Percentiles rank a stretch among this genome's conserved stretches.
phyloP scores from a whole-genome alignment of 2,797 vertebrate species.

The Phrynocephalus vlangalii region DNA sequence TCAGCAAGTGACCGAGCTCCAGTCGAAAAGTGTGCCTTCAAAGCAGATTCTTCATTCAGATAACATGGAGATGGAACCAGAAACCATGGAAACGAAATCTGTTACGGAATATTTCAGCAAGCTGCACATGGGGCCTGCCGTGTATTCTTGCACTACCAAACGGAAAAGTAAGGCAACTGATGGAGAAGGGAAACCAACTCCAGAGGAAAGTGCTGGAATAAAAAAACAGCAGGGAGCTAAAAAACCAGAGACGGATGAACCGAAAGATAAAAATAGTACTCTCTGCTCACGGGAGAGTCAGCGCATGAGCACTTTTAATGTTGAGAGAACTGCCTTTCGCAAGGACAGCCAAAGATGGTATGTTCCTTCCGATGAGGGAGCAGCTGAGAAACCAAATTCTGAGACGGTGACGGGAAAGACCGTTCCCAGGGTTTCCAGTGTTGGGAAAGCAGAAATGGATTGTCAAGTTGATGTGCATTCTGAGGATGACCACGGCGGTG shows the following conservation, averaged over 20 bases:
- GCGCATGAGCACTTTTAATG: constrained; percentile 89
- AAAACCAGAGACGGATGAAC: constrained; percentile 80
- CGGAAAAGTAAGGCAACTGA: constrained; percentile 87
- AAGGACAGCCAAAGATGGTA: constrained; percentile 91
- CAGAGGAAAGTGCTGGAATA: constrained; percentile 79
- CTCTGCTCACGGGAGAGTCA: constrained; percentile 89
- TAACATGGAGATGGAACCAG: constrained; percentile 97
- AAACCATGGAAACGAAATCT: constrained; percentile 98
- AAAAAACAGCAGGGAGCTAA: constrained; percentile 81
- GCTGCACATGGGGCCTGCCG: constrained; percentile 91
- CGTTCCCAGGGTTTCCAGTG: constrained; percentile 82
- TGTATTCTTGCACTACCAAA: constrained; percentile 86
- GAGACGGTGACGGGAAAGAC: constrained; percentile 80
- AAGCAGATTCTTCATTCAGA: constrained; percentile 93
- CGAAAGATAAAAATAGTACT: constrained; percentile 87
- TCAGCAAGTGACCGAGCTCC: constrained; percentile 82
- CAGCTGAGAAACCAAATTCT: constrained; percentile 82
- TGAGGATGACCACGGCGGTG: constrained; percentile 76
- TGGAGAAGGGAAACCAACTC: constrained; percentile 78
- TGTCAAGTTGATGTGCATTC: constrained; percentile 82
- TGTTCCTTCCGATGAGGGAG: constrained; percentile 80
- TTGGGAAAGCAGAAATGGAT: constrained; percentile 81
- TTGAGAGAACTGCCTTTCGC: constrained; percentile 92
- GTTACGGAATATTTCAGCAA: constrained; percentile 96
- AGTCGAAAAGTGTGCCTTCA: constrained; percentile 89